phyloP scores from a whole-genome alignment of 2,888 invertebrate species.

The Zonitis immaculata region DNA sequence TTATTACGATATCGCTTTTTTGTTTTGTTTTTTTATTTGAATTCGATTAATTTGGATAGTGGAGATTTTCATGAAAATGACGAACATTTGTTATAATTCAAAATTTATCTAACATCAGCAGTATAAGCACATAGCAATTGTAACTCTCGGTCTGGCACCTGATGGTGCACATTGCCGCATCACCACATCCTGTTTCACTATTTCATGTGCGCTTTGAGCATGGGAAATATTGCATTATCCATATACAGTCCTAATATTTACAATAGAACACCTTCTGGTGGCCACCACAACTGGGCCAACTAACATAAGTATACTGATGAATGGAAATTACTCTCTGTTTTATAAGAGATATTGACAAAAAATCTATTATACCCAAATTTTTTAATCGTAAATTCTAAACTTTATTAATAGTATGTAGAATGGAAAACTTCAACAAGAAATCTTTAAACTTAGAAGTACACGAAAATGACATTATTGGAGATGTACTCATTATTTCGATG shows the following conservation, averaged over 20 bases:
- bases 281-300: conserved; percentile 34
- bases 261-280: conserved; percentile 39
- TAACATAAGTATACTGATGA: conserved; percentile 25
- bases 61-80: neutral
- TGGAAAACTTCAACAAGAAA: too few species aligned
- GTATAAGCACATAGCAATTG: conserved; percentile 46
- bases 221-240: conserved; percentile 44
- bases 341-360: too few species aligned
- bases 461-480: conserved; percentile 16
- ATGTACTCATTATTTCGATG: conserved; percentile 22
- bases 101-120: conserved; percentile 42
- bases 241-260: conserved; percentile 40
- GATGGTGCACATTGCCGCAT: conserved; percentile 45
- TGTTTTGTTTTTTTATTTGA: conserved; percentile 5
- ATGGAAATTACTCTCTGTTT: neutral
- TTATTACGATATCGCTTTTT: too few species aligned
- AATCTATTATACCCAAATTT: too few species aligned
- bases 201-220: conserved; percentile 41
- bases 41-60: neutral
- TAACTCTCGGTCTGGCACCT: conserved; percentile 43
- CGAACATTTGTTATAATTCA: conserved; percentile 17
- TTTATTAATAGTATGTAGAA: too few species aligned
- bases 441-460: too few species aligned
- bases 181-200: conserved; percentile 43
- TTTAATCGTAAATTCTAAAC: too few species aligned